A percentile compares a stretch with the other conserved stretches of the same genome.
These are phyloP conservation scores for Phoenicopterus ruber DNA, from an alignment of 2,113 vertebrate genomes.

Conservation along the genomic window DNA sequence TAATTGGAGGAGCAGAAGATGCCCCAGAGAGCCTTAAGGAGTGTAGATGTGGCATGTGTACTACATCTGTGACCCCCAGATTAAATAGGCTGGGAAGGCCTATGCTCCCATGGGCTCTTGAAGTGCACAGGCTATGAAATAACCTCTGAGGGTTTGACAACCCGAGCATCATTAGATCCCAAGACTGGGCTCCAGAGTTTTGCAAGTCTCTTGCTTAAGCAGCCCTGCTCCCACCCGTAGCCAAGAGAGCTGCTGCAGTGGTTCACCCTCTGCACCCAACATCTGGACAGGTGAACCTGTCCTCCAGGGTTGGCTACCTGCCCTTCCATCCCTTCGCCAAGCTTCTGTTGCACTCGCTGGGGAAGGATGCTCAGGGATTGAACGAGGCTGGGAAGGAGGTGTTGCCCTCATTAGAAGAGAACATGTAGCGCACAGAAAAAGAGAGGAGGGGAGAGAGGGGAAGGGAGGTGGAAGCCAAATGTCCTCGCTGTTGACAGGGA, in stretches of 20 bases:
- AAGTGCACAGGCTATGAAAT: neutral
- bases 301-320: neutral
- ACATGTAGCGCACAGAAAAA: neutral
- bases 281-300: neutral
- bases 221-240: neutral
- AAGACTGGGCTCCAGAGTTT: neutral
- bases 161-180: neutral
- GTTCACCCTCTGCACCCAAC: neutral
- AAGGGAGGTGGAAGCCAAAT: neutral
- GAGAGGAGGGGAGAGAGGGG: neutral
- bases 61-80: neutral
- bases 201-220: neutral
- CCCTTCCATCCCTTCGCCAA: neutral
- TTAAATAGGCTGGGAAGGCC: neutral
- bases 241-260: neutral
- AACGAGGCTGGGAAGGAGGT: neutral
- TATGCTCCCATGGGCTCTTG: neutral
- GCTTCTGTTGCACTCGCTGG: neutral
- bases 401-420: constrained; percentile 36
- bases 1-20: neutral
- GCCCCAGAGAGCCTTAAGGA: neutral
- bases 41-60: neutral
- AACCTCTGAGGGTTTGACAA: neutral
- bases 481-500: neutral
- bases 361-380: neutral